Evolutionary conservation across 2,113 vertebrate species (phyloP).

Genomic region (Petrocephalus microphthalmus): DNA sequence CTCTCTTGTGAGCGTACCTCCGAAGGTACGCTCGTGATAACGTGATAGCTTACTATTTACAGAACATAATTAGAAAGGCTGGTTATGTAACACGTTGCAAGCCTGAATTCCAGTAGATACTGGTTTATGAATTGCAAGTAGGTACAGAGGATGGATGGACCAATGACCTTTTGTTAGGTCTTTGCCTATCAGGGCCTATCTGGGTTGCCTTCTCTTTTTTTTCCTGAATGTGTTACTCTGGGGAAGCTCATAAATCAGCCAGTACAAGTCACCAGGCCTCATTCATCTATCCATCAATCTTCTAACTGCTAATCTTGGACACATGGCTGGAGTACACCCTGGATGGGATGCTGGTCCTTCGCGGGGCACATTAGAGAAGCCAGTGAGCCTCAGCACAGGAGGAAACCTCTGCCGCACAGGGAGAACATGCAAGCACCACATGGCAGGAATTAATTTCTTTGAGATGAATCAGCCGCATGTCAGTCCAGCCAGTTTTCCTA

Average conservation of each 20-base stretch:
- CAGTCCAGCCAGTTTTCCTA: background rate
- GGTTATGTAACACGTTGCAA: background rate
- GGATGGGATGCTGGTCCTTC: background rate
- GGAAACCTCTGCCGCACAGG: background rate
- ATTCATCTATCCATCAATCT: background rate
- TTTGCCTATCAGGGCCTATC: background rate
- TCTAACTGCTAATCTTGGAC: background rate
- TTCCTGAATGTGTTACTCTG: background rate
- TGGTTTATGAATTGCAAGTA: background rate
- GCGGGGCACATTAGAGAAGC: background rate
- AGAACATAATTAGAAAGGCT: background rate
- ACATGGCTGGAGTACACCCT: background rate
- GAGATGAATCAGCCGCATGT: background rate
- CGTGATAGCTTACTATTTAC: background rate
- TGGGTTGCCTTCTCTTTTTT: background rate
- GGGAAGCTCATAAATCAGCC: background rate
- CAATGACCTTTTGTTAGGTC: background rate
- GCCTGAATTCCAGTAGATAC: background rate
- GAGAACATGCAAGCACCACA: background rate
- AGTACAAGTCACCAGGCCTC: background rate
- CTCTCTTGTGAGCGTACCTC: background rate
- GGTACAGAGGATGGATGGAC: background rate
- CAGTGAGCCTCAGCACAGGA: no score
- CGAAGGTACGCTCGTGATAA: background rate
- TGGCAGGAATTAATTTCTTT: background rate